Evolutionary conservation across 2,113 vertebrate species (phyloP), one percentile per base, ranked within the genome.

Genomic region (Takifugu bimaculatus): DNA sequence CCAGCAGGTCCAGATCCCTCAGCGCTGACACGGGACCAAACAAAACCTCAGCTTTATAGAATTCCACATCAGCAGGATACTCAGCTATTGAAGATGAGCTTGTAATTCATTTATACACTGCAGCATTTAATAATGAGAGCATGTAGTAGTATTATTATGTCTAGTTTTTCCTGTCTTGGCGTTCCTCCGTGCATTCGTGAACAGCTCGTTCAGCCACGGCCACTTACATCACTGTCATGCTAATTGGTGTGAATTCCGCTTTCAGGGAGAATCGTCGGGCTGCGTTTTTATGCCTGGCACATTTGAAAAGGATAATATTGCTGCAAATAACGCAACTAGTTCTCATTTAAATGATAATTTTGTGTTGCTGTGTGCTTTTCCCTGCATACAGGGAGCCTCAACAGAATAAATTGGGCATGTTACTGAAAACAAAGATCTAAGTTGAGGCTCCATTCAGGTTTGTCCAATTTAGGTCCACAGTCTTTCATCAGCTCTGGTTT

Each of bases 291-390:
- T 60, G 70, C 60, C 67, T 74, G 67, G 56, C 13, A 20, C 54
- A 63, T 70, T 76, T 63, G 57, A 74, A 83, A 67, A 74, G 73
- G 73, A 78, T 67, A 52, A 65, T 59, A 70, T 70, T 63, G 53
- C 60, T 61, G 54, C 55, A 80, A 78, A 72, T 54, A 70, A 49
- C 51, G 50, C 43, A 69, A 65, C 56, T 50, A 42, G 26, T 15
- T 81, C 43, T 79, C 60, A 83, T 85, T 80, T 66, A 70, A 72
- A 81, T 85, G 60, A 67, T 81, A 75, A 79, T 77, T 62, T 69
- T 7, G 39, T 60, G 29, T 60, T 56, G 26, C 44, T 61, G 50
- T 71, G 42, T 48, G 27, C 61, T 80, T 73, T 39, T 43, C 56
- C 44, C 28, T 51, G 63, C 57, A 28, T n/a, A 42, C 44, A 53